Percentiles rank a stretch among this genome's conserved stretches.
phyloP scores from a whole-genome alignment of 2,113 vertebrate species.

The Macrotis lagotis region DNA sequence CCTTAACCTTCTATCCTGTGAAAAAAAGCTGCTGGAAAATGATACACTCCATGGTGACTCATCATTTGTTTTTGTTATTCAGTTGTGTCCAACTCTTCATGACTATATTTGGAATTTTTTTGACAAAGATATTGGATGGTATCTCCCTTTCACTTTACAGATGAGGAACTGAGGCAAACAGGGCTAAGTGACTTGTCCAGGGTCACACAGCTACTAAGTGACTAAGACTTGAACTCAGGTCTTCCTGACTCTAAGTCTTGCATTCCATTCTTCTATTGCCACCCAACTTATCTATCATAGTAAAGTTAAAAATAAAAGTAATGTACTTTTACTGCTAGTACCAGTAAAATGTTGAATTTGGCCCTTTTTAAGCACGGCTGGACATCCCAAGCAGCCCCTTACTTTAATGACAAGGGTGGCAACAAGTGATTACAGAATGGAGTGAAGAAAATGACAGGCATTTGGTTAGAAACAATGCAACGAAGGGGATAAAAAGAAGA shows the following conservation, averaged over 20 bases:
- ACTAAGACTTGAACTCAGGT: not conserved
- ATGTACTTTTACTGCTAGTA: not conserved
- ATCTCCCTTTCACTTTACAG: not conserved
- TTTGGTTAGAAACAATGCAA: not conserved
- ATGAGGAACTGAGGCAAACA: not conserved
- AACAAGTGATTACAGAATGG: not conserved
- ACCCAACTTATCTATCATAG: not conserved
- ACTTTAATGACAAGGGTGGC: not conserved
- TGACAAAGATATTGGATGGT: not conserved
- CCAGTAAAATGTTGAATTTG: not conserved
- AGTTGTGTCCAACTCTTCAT: not conserved
- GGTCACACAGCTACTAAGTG: not conserved
- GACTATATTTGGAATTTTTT: not conserved
- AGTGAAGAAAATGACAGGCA: not conserved
- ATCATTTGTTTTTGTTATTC: not conserved
- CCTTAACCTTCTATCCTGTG: not conserved
- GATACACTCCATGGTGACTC: not conserved
- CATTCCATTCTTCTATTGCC: not conserved
- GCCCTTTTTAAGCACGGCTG: not conserved
- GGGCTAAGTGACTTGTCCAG: not conserved
- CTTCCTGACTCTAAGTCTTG: not conserved
- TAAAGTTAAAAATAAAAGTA: not conserved
- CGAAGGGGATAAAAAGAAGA: not conserved
- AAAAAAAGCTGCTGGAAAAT: not conserved
- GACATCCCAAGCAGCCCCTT: not conserved